phyloP scores from a whole-genome alignment of 2,113 vertebrate genomes.

The Oenanthe oenanthe region DNA sequence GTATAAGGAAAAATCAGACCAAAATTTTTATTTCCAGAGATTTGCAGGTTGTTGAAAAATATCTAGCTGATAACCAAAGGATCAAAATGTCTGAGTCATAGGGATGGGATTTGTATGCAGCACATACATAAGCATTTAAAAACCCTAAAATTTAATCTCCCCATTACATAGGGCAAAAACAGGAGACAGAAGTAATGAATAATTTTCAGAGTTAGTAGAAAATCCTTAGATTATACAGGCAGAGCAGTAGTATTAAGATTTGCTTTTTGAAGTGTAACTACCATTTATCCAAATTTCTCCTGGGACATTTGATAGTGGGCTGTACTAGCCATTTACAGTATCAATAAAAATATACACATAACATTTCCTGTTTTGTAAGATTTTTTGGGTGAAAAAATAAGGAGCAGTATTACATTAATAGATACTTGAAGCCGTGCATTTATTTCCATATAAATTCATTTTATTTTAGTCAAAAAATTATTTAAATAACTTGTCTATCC shows the following conservation, averaged over 20 bases:
- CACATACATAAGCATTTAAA: background rate
- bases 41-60: background rate
- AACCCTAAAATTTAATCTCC: background rate
- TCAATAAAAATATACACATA: constrained; percentile 2
- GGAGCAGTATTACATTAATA: background rate
- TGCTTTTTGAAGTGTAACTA: background rate
- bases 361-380: constrained; percentile 9
- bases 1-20: background rate
- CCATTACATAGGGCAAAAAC: background rate
- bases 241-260: background rate
- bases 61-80: background rate
- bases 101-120: background rate
- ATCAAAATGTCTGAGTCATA: background rate
- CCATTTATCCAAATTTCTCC: constrained; percentile 3
- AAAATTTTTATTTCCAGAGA: background rate
- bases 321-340: background rate
- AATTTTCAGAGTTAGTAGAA: background rate
- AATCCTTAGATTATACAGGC: background rate
- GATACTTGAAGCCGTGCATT: background rate
- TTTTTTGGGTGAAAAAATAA: background rate
- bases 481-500: background rate
- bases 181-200: background rate
- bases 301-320: background rate
- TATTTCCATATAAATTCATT: constrained; percentile 7
- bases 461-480: constrained; percentile 24